phyloP scores from a whole-genome alignment of 2,113 vertebrate species.

The Laterallus jamaicensis region DNA sequence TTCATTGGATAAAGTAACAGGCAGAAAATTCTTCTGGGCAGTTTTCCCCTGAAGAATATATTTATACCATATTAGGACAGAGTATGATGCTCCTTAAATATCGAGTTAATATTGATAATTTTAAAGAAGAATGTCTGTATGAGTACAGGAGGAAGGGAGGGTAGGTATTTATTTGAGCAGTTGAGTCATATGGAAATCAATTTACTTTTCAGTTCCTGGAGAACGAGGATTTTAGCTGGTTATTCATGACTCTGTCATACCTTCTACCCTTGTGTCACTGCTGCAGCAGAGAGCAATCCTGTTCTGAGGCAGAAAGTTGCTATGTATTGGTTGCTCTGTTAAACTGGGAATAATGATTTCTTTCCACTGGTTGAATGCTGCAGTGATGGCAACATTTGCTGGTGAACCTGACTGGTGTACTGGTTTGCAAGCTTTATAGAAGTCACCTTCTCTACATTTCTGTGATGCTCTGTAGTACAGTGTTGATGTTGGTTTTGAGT shows the following conservation, averaged over 20 bases:
- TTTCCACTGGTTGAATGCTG: not conserved
- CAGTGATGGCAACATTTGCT: not conserved
- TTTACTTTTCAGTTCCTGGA: not conserved
- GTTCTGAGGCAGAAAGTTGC: not conserved
- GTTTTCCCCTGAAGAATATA: not conserved
- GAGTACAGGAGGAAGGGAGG: not conserved
- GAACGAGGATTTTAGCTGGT: not conserved
- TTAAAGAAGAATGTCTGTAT: not conserved
- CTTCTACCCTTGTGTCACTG: not conserved
- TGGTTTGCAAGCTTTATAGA: not conserved
- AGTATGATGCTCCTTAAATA: not conserved
- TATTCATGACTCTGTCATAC: not conserved
- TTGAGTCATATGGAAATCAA: not conserved
- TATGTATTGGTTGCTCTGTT: not conserved
- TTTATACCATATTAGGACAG: not conserved
- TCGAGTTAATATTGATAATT: not conserved
- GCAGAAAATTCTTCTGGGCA: not conserved
- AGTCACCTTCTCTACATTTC: not conserved
- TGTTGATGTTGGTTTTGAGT: accelerated
- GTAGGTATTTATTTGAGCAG: not conserved
- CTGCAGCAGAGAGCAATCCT: not conserved
- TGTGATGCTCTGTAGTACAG: not conserved
- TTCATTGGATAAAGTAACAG: not conserved
- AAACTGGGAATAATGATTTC: not conserved
- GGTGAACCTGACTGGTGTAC: not conserved